Evolutionary conservation across 2,888 invertebrate species (phyloP), one percentile per base, ranked within the genome.

Genomic region (Eledona agricola): DNA sequence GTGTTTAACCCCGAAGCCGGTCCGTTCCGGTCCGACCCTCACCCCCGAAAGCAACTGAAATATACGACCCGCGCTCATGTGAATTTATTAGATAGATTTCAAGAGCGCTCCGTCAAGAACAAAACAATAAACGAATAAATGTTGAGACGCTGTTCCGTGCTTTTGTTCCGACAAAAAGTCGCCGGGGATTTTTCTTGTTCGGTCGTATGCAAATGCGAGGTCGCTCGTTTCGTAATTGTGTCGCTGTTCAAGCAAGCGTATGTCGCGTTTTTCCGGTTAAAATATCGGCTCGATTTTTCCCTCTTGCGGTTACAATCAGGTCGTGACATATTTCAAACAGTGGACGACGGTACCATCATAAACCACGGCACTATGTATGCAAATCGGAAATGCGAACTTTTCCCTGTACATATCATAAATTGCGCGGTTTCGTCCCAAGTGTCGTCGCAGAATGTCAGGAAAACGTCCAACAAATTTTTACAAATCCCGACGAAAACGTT

Each of bases 351-450:
- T 46, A 56, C 61, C 56, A 54, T 58, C 51, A 62, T 65, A 65
- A 68, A 68, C 63, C 64, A 62, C 63, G 62, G 65, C 62, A 69
- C 69, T 72, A 70, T 70, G 63, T 72, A 72, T 72, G 71, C 67
- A 69, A 72, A 72, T 71, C 61, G 56, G 55, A 58, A 59, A 62
- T 62, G 64, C 60, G 62, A 68, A 70, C 64, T 71, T 69, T 70
- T 70, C 68, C 66, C 34, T 32, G 17, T 47, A 46, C 59, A 60
- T 59, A 64, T 62, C 57, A 71, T 72, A 72, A 72, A 72, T 71
- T 67, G 66, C 64, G 63, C 57, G 62, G 66, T 29, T 66, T 66
- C 63, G 60, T 63, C 60, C 66, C 35, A 40, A 42, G 67, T 70
- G 70, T 71, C 71, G 63, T 60, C 57, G 56, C 66, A 70, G 69